Evolutionary conservation across 2,888 invertebrate genomes (phyloP).

Genomic region (Apocheima hispidaria): DNA sequence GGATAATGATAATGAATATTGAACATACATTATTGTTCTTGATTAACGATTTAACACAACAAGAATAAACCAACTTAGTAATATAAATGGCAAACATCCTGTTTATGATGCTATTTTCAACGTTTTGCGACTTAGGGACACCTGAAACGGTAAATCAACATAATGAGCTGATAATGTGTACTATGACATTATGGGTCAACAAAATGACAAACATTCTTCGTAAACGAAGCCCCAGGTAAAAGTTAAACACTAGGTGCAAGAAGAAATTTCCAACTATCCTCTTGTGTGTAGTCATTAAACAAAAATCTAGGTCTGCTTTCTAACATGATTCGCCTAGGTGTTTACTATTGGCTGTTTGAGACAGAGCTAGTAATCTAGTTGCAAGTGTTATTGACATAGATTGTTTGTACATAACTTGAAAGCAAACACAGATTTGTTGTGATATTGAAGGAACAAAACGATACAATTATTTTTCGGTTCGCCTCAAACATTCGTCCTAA

Average conservation of each 20-base stretch:
- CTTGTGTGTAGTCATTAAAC: slow-evolving; percentile 30
- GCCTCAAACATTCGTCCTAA: slow-evolving; percentile 2
- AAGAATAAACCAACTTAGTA: not conserved
- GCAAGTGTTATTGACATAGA: slow-evolving; percentile 10
- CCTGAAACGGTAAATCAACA: not conserved
- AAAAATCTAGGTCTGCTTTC: slow-evolving; percentile 36
- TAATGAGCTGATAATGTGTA: not conserved
- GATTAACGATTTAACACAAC: not conserved
- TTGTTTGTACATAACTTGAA: not conserved
- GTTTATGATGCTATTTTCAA: slow-evolving; percentile 9
- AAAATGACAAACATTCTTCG: not conserved
- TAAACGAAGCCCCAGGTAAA: slow-evolving; percentile 13
- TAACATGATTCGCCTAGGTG: slow-evolving; percentile 26
- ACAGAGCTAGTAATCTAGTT: slow-evolving; percentile 16
- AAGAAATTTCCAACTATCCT: slow-evolving; percentile 19
- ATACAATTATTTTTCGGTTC: not conserved
- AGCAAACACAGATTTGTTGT: not conserved
- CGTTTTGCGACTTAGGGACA: not conserved
- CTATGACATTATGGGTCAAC: slow-evolving; percentile 2
- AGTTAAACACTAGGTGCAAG: slow-evolving; percentile 25
- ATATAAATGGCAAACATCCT: slow-evolving; percentile 11
- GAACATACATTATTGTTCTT: not conserved
- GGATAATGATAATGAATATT: not conserved
- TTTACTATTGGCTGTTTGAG: slow-evolving; percentile 19
- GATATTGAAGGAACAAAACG: not conserved